Evolutionary conservation across 2,113 vertebrate species (phyloP), one percentile per base, ranked within the genome.

Genomic region (Halichoeres trimaculatus): DNA sequence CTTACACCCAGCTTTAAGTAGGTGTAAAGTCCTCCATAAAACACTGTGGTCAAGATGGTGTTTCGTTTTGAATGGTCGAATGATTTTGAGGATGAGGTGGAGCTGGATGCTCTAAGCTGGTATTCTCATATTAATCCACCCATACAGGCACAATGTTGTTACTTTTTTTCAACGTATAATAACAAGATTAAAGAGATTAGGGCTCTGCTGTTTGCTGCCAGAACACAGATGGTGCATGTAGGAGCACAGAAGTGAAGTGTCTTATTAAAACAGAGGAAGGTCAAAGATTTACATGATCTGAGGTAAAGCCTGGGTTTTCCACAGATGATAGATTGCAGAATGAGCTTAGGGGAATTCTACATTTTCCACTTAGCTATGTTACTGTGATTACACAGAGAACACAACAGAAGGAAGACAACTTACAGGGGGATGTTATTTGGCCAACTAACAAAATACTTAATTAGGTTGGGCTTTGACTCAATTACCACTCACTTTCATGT

Each of bases 401-500:
- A n/a, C 69, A 66, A 65, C 78, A 88, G 78, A 88, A 86, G 61
- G 85, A 77, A 60, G 83, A 72, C 73, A 78, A 86, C 75, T 83
- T 80, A 69, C 70, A 57, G 78, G 61, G 83, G 63, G 84, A 81
- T 88, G 80, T 88, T 85, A 63, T 68, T 80, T 86, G 76, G 88
- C 87, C 83, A 89, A 74, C 83, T 56, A 85, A 90, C 81, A 90
- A 81, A 89, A 67, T 70, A 45, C 77, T 82, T 88, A 91, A 93
- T 93, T 90, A 89, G 65, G 50, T 36, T 78, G 70, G 83, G 76
- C 74, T 93, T 89, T 76, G 79, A 87, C 85, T 81, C 84, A 80
- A 90, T 92, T 93, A 89, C 77, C 52, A 22, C 53, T 75, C 57
- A n/a, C 78, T 88, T 93, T 94, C 88, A 91, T 93, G 89, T 92